Conservation (phyloP, 2,797 vertebrate genomes). For the Danio albolineatus region DNA sequence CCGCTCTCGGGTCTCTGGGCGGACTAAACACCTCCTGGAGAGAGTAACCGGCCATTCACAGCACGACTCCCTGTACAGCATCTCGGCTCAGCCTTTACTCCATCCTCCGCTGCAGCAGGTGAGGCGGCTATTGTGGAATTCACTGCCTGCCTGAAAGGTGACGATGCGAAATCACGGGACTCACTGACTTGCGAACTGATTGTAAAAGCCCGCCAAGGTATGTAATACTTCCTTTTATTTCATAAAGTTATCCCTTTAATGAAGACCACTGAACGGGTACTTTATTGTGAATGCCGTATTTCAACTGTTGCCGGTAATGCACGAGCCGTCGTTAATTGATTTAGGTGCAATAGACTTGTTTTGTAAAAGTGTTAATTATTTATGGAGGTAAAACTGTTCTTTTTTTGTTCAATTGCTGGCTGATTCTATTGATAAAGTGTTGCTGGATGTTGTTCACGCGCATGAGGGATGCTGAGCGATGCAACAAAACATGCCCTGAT, state of each 20-base stretch:
- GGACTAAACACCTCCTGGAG: slow-evolving; percentile 31
- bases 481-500: background rate
- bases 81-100: background rate
- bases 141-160: slow-evolving; percentile 30
- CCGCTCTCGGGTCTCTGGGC: background rate
- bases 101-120: slow-evolving; percentile 28
- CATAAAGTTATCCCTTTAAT: background rate
- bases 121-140: slow-evolving; percentile 42
- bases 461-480: slow-evolving; percentile 38
- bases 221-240: background rate
- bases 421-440: slow-evolving; percentile 21
- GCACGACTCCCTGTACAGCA: background rate
- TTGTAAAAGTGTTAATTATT: slow-evolving; percentile 1
- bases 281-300: background rate
- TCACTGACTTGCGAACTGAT: background rate
- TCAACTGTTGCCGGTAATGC: slow-evolving; percentile 29
- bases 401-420: background rate
- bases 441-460: background rate
- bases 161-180: slow-evolving; percentile 13
- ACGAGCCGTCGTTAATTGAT: background rate
- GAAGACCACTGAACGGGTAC: background rate
- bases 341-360: background rate
- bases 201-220: slow-evolving; percentile 15
- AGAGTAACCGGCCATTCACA: background rate
- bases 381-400: background rate